These are phyloP conservation scores for Brenthis daphne DNA, from an alignment of 2,888 invertebrate genomes.

Conservation along the genomic window DNA sequence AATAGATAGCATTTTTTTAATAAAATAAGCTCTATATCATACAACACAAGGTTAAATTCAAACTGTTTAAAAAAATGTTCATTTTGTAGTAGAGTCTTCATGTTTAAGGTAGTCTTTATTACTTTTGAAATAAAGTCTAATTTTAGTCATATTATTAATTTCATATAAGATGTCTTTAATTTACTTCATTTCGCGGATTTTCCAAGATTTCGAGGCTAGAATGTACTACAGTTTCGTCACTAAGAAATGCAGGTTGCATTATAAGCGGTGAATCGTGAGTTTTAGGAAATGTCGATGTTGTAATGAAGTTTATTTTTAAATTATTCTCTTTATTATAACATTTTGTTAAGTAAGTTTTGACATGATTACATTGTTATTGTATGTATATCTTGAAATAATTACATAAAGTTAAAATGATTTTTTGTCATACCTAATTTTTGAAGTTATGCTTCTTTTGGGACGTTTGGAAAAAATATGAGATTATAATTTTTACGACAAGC, in stretches of 20 bases:
- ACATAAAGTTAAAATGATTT: too few relatives aligned
- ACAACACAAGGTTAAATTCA: constrained; percentile 6
- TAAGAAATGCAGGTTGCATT: constrained; percentile 26
- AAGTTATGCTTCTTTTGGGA: too few relatives aligned
- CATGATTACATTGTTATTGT: too few relatives aligned
- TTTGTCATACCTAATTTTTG: too few relatives aligned
- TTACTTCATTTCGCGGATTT: constrained; percentile 50
- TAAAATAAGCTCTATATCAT: constrained; percentile 7
- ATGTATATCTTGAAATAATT: not conserved
- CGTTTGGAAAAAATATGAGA: too few relatives aligned
- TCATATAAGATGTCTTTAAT: constrained; percentile 34
- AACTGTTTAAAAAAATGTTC: not conserved
- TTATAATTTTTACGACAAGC: too few relatives aligned
- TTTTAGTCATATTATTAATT: not conserved
- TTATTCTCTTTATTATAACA: not conserved
- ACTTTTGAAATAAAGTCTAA: not conserved
- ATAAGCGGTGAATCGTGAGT: constrained; percentile 17
- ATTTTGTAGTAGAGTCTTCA: not conserved
- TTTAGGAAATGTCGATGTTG: constrained; percentile 12
- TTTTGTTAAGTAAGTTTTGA: constrained; percentile 1
- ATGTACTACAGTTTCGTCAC: constrained; percentile 3
- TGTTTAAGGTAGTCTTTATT: not conserved
- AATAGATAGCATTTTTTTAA: not conserved
- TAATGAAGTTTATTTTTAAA: constrained; percentile 1
- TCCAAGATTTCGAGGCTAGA: constrained; percentile 43